Base-by-base conservation (phyloP, 2,797 vertebrate genomes). In the Tinamus major region DNA sequence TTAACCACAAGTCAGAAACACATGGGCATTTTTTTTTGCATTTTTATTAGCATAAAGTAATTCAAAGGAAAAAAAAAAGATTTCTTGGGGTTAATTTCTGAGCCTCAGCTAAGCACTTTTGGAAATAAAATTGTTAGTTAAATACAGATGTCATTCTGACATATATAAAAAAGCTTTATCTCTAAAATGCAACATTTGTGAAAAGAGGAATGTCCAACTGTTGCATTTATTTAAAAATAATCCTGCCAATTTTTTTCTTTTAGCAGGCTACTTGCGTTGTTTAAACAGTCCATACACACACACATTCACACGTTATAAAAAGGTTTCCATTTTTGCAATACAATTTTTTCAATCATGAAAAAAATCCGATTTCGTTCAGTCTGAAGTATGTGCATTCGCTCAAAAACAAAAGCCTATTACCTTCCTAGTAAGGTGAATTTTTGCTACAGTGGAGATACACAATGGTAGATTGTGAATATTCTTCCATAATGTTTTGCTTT, bases 11-110 rank as follows among this genome's bases (percentile, higher is more conserved):
- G 83, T 55, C 78, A 92, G 76, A 78, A 96, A 95, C 70, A 93
- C 1, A 5, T 37, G 55, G 29, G 65, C 51, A 89, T 68, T 64
- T 77, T 64, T 77, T 87, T 75, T n/a, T 63, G 12, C 15, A 61
- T 64, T 89, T 87, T 87, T 83, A 92, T 58, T 94, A 93, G 89
- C 33, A 96, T 93, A 95, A 94, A 93, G 37, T 91, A 95, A 95
- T 63, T 80, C 26, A 81, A 95, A 93, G 41, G 46, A 49, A 84
- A 85, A 92, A 86, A 37, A 89, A 94, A 86, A 88, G 63, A 89
- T 77, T 85, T 76, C 53, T 96, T 79, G 11, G 79, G 29, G 91
- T 87, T 92, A 93, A 94, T 97, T 97, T 94, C 76, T 93, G 65
- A 94, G 72, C 58, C 90, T 94, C 82, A 91, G 62, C 48, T 83